Conservation (phyloP, 2,888 invertebrate genomes). For the Neoascia interrupta region DNA sequence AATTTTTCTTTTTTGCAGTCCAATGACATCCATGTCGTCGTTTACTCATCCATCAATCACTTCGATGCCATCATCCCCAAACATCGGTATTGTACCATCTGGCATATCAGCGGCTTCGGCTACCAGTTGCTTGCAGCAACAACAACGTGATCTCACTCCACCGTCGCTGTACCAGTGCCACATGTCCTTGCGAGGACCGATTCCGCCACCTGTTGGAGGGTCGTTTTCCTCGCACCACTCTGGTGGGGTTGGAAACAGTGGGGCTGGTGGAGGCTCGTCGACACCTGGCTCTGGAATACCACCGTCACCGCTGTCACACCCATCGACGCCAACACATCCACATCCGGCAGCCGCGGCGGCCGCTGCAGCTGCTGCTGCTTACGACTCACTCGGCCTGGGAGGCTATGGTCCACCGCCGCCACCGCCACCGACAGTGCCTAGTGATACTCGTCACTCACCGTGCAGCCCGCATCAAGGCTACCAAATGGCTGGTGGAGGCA, state of each 20-base stretch:
- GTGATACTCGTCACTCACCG: constrained; percentile 82
- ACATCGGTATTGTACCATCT: constrained; percentile 70
- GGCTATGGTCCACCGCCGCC: constrained; percentile 76
- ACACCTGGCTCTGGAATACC: constrained; percentile 40
- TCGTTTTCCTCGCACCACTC: constrained; percentile 56
- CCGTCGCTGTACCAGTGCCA: constrained; percentile 79
- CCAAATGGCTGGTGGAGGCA: constrained; percentile 70
- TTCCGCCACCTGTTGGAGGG: constrained; percentile 71
- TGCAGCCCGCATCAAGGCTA: constrained; percentile 84
- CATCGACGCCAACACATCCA: constrained; percentile 70
- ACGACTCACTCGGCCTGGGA: constrained; percentile 81
- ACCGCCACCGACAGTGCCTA: constrained; percentile 61
- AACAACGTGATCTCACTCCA: constrained; percentile 77
- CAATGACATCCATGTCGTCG: constrained; percentile 77
- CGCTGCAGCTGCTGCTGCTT: constrained; percentile 78
- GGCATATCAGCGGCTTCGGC: constrained; percentile 64
- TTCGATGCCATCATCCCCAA: constrained; percentile 75
- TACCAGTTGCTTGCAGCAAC: constrained; percentile 71
- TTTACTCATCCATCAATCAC: constrained; percentile 77
- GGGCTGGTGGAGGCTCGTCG: constrained; percentile 39
- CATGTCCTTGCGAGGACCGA: constrained; percentile 76
- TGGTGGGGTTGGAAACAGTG: constrained; percentile 36
- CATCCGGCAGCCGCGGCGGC: constrained; percentile 67
- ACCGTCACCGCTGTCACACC: constrained; percentile 51
- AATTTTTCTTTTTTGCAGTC: no score